Conservation (phyloP, 1,140 invertebrate species). For the Scaptodrosophila lebanonensis region DNA sequence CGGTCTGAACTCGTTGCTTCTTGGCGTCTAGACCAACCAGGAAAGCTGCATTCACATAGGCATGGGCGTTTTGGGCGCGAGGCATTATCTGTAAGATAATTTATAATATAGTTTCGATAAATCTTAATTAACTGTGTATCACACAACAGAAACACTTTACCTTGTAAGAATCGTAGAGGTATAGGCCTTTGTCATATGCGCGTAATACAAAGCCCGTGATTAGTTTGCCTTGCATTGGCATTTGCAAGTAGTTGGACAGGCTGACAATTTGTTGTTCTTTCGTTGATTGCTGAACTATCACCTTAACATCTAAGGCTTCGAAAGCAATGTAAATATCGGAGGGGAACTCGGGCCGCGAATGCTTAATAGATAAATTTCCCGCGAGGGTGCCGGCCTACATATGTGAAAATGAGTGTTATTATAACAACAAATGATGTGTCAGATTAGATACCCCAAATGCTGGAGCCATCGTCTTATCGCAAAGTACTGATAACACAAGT, state of each 20-base stretch:
- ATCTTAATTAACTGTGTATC: too few relatives aligned
- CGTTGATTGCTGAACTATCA: slow-evolving; percentile 43
- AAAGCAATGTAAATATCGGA: slow-evolving; percentile 87
- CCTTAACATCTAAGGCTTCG: slow-evolving; percentile 82
- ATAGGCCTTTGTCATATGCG: slow-evolving; percentile 39
- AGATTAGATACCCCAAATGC: slow-evolving; percentile 3
- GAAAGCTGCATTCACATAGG: slow-evolving; percentile 90
- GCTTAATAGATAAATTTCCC: slow-evolving; percentile 89
- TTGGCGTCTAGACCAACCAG: slow-evolving; percentile 80
- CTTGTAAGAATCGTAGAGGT: slow-evolving; percentile 78
- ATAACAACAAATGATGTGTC: slow-evolving; percentile 14
- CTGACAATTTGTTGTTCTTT: slow-evolving; percentile 34
- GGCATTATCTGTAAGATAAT: slow-evolving; percentile 88
- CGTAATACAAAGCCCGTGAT: slow-evolving; percentile 49
- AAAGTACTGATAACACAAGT: slow-evolving; percentile 16
- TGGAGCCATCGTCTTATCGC: background rate
- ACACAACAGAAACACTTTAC: too few relatives aligned
- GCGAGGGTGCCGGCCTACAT: slow-evolving; percentile 84
- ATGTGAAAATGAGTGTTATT: too few relatives aligned
- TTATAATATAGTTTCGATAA: too few relatives aligned
- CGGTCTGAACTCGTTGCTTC: slow-evolving; percentile 39
- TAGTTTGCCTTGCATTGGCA: slow-evolving; percentile 41
- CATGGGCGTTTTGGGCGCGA: slow-evolving; percentile 89
- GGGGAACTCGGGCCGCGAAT: slow-evolving; percentile 83
- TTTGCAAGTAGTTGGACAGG: slow-evolving; percentile 41